Evolutionary conservation across 2,113 vertebrate genomes (phyloP).

Genomic region (Micronycteris hirsuta): DNA sequence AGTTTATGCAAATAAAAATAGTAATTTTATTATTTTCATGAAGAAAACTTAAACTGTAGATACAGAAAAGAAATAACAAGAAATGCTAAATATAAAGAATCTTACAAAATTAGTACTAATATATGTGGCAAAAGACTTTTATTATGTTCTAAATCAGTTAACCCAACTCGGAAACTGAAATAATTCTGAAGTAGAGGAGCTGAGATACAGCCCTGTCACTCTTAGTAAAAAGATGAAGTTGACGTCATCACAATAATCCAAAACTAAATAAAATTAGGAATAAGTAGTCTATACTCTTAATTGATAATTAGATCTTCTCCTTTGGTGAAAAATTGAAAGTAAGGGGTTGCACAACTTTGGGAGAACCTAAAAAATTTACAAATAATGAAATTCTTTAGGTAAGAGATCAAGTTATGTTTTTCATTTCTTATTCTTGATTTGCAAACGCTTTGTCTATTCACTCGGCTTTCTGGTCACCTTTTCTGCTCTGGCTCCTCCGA

Average conservation of each 20-base stretch:
- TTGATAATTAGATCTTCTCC: neutral
- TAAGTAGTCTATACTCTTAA: neutral
- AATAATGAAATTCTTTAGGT: neutral
- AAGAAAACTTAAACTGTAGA: neutral
- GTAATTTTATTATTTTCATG: neutral
- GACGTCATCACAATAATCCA: neutral
- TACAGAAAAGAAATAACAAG: neutral
- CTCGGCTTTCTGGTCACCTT: neutral
- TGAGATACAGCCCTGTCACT: neutral
- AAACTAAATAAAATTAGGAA: neutral
- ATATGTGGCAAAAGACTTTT: neutral
- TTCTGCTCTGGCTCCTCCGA: neutral
- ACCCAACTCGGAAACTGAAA: neutral
- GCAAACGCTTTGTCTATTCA: neutral
- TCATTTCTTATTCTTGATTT: neutral
- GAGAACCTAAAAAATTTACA: neutral
- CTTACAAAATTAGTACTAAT: neutral
- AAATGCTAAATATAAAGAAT: slow-evolving; percentile 2
- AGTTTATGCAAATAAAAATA: neutral
- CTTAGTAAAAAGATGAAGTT: neutral
- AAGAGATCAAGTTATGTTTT: neutral
- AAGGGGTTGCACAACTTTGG: neutral
- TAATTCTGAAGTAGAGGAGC: neutral
- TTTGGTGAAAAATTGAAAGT: neutral
- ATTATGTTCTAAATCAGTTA: neutral